Evolutionary conservation across 2,113 vertebrate species (phyloP), one percentile per base, ranked within the genome.

Genomic region (Petrocephalus zakoni): DNA sequence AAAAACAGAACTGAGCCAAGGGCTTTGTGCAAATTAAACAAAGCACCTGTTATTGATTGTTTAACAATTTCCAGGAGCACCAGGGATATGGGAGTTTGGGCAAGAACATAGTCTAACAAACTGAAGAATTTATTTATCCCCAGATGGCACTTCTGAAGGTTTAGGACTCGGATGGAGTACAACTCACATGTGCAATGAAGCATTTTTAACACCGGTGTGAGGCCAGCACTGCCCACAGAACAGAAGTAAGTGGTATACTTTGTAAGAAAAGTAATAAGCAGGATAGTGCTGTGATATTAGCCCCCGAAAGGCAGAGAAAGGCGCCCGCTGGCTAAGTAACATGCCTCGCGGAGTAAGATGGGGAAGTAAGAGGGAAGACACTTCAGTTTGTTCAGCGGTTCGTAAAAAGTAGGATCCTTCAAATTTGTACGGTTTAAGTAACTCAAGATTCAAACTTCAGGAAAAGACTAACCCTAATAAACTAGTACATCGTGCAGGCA

Each of bases 91-190:
- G 82, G n/a, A 84, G 82, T 4, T 34, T 17, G 68, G 68, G 34
- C 46, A 84, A 49, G 19, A 49, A 10, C 52, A 64, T n/a, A 37
- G 47, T 34, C 37, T n/a, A 49, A 82, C 46, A 82, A 86, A n/a
- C 5, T 13, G 10, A 29, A 29, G 47, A 4, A 89, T 89, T 89
- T 68, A 89, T 85, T 85, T 68, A 89, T 68, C 88, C 46, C 56
- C 42, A 49, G 68, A 34, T 81, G 86, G 47, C 64, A 56, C 58
- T 89, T 87, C 86, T 87, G 5, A 85, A 81, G 49, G 84, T 87
- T 75, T 17, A 86, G 51, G 25, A 56, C 51, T 37, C 25, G 5
- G 51, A 85, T 86, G 17, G 21, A 19, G 58, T 75, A 29, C 61
- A 34, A 78, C 72, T n/a, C 72, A 42, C 51, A 37, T 56, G n/a